Base-by-base conservation (phyloP, 1,140 invertebrate species). In the Plectus sambesii region DNA sequence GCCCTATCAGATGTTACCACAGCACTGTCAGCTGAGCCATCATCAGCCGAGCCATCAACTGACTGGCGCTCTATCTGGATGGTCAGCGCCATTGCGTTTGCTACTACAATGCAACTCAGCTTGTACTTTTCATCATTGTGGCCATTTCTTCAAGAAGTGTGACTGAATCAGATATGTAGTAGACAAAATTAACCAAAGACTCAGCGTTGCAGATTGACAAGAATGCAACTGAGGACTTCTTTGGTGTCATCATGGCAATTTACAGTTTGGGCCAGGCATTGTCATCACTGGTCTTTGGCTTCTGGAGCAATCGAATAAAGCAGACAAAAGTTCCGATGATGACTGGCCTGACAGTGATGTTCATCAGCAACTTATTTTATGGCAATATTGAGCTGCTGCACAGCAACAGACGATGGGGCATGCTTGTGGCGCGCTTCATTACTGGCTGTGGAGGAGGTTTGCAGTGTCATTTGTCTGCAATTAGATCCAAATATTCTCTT, bases 251-350 rank as follows among this genome's bases (percentile, higher is more conserved):
- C 17, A 48, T n/a, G 15, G 47, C 47, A 9, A 45, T 49, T 26
- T 49, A 49, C 20, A 49, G 47, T 49, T 24, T 49, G 15, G 47
- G 42, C 4, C 47, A 49, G 36, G 47, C 47, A 5, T 27, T 49
- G n/a, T 15, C 36, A 22, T 49, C 24, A 27, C 47, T 46, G 1
- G 6, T 49, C n/a, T 49, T 49, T 22, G 47, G 47, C 3, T 49
- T 12, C 47, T 12, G 25, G 12, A 20, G 1, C 9, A 49, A 49
- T 25, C 15, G 25, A 22, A 49, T 49, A 2, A 33, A 33, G 3
- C 47, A 49, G 24, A 47, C n/a, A 17, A 49, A 22, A 33, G 1
- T 49, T 3, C 47, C 47, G 4, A 49, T 27, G 17, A 8, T 44
- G 12, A 25, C 29, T n/a, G 48, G 41, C 6, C 12, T 47, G 9